Percentiles rank a stretch among this genome's conserved stretches.
Evolutionary conservation across 2,888 invertebrate species (phyloP).

Genomic region (Drosophila leonis): DNA sequence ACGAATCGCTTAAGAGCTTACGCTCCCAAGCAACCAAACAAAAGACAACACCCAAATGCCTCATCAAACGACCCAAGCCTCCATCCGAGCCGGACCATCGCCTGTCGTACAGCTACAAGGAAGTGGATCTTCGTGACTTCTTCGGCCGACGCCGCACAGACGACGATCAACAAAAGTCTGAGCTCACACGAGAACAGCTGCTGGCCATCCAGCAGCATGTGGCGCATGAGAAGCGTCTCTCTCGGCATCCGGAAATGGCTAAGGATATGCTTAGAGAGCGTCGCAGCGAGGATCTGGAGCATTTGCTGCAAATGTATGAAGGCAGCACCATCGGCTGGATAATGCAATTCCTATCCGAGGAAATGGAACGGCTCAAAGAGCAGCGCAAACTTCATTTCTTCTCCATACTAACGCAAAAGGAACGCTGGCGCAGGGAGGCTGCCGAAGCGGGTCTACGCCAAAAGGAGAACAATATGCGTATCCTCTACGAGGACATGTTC

Average conservation of each 20-base stretch:
- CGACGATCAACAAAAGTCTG: fast-evolving
- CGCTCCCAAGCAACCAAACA: constrained; percentile 65
- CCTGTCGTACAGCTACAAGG: constrained; percentile 23
- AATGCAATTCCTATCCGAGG: constrained; percentile 91
- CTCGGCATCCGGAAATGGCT: constrained; percentile 13
- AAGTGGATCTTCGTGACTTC: constrained; percentile 4
- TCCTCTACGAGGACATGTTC: constrained; percentile 93
- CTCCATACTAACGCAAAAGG: constrained; percentile 91
- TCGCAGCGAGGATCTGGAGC: constrained; percentile 69
- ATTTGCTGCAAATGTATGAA: constrained; percentile 89
- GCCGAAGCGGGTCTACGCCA: constrained; percentile 92
- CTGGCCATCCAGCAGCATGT: constrained; percentile 27
- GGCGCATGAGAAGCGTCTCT: not conserved
- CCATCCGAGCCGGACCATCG: not conserved
- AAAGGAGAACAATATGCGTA: constrained; percentile 89
- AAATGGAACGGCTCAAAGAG: constrained; percentile 90
- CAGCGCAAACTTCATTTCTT: constrained; percentile 93
- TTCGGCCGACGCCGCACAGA: constrained; percentile 13
- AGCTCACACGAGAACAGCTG: not conserved
- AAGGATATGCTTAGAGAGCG: constrained; percentile 76
- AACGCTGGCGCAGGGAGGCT: constrained; percentile 91
- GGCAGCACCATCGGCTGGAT: constrained; percentile 90
- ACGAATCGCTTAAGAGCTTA: constrained; percentile 79
- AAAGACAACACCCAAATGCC: constrained; percentile 75
- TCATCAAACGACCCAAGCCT: constrained; percentile 45